Evolutionary conservation across 2,113 vertebrate genomes (phyloP).

Genomic region (Indicator maculatus): DNA sequence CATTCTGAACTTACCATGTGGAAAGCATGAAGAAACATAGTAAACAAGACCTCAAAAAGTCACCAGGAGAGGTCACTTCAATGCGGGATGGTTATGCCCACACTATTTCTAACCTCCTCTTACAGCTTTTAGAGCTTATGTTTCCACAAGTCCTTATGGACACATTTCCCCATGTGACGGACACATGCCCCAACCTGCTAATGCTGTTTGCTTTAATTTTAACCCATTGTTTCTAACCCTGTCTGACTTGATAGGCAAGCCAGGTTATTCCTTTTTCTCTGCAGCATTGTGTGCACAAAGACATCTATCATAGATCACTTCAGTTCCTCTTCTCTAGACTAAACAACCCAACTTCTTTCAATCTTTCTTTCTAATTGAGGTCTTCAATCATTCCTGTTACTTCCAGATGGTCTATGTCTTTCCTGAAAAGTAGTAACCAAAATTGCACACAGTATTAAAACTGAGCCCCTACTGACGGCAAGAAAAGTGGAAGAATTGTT

Average conservation of each 20-base stretch:
- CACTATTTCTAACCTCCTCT: neutral
- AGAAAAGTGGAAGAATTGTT: slow-evolving; percentile 15
- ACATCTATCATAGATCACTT: slow-evolving; percentile 17
- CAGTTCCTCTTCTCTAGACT: slow-evolving; percentile 53
- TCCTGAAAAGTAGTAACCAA: slow-evolving; percentile 50
- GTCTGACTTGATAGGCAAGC: neutral
- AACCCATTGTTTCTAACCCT: neutral
- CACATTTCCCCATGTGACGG: neutral
- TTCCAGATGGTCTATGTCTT: slow-evolving; percentile 54
- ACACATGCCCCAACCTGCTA: rapidly evolving
- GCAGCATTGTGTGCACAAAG: neutral
- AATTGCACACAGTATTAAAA: neutral
- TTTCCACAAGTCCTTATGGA: neutral
- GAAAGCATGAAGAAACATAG: slow-evolving; percentile 20
- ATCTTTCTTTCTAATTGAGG: slow-evolving; percentile 21
- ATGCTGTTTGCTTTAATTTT: neutral
- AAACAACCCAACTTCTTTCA: slow-evolving; percentile 53
- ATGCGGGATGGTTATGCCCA: neutral
- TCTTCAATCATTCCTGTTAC: slow-evolving; percentile 44
- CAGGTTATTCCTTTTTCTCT: neutral
- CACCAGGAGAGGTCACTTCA: neutral
- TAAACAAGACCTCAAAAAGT: neutral
- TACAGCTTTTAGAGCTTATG: neutral
- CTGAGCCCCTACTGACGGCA: neutral
- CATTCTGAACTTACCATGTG: neutral